A percentile compares a stretch with the other conserved stretches of the same genome.
Conservation (phyloP, 2,113 vertebrate genomes). For the Ochotona princeps region DNA sequence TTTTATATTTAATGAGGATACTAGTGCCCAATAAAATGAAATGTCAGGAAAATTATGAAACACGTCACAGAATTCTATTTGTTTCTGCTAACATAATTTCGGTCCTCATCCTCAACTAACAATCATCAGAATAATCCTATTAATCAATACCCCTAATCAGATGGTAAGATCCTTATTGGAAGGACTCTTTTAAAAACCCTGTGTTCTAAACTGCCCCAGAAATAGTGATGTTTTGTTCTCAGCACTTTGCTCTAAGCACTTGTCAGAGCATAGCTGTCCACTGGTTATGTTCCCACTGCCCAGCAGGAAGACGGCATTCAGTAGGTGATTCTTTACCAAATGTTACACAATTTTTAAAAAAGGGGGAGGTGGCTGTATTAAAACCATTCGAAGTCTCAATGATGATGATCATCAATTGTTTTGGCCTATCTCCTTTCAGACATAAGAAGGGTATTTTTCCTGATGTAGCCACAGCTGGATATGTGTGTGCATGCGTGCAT, state of each 20-base stretch:
- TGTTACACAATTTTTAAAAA: constrained; percentile 30
- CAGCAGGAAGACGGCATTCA: background rate
- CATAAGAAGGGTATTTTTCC: background rate
- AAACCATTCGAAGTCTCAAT: constrained; percentile 18
- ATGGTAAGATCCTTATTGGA: background rate
- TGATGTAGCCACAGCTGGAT: background rate
- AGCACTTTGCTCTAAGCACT: constrained; percentile 12
- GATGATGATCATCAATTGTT: background rate
- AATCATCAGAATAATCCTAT: background rate
- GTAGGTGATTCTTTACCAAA: constrained; percentile 14
- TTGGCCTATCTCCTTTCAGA: background rate
- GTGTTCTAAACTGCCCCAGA: constrained; percentile 38
- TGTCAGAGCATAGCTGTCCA: background rate
- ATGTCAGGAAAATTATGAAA: constrained; percentile 49
- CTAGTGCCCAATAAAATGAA: constrained; percentile 45
- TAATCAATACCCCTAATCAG: constrained; percentile 6
- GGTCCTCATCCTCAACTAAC: background rate
- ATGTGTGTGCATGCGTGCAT: too few relatives aligned
- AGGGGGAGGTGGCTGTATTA: background rate
- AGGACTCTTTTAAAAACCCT: background rate
- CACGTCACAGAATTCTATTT: constrained; percentile 33
- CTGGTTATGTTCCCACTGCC: background rate
- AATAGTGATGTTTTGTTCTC: background rate
- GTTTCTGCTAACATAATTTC: background rate
- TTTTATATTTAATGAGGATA: constrained; percentile 61